phyloP scores from a whole-genome alignment of 2,113 vertebrate species.

The Sorex fumeus region DNA sequence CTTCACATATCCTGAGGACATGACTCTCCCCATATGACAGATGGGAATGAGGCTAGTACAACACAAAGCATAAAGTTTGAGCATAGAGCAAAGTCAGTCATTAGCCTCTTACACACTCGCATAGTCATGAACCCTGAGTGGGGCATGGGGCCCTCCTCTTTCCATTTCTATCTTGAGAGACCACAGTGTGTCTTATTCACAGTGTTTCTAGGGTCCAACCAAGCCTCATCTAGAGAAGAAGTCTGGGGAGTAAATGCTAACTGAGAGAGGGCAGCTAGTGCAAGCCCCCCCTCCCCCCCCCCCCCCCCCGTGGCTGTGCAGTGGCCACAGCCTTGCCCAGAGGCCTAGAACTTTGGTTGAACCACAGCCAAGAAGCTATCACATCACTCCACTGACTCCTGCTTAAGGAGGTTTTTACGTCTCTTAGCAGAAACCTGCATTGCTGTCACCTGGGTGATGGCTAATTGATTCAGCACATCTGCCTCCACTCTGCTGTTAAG shows the following conservation, averaged over 20 bases:
- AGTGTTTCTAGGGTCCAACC: background rate
- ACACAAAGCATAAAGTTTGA: background rate
- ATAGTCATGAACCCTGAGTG: background rate
- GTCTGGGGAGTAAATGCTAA: background rate
- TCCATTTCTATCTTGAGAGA: background rate
- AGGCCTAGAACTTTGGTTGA: background rate
- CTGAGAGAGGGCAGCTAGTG: background rate
- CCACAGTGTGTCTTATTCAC: background rate
- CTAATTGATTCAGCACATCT: conserved; percentile 71
- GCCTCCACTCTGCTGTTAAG: conserved; percentile 55
- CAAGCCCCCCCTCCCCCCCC: rapidly evolving
- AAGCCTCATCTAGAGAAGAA: background rate
- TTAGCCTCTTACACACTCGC: background rate
- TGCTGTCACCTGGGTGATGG: conserved; percentile 48
- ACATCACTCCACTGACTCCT: background rate
- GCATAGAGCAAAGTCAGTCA: background rate
- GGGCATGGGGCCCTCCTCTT: too few relatives aligned
- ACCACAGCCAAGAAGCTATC: background rate
- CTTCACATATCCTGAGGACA: background rate
- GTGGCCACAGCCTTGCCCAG: too few relatives aligned
- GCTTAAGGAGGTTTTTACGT: background rate
- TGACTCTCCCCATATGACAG: background rate
- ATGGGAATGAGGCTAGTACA: background rate
- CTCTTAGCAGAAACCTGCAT: conserved; percentile 33
- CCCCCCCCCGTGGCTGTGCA: too few relatives aligned